These are phyloP conservation scores for Tetramorium simillimum DNA, from an alignment of 1,140 invertebrate species.

Conservation along the genomic window DNA sequence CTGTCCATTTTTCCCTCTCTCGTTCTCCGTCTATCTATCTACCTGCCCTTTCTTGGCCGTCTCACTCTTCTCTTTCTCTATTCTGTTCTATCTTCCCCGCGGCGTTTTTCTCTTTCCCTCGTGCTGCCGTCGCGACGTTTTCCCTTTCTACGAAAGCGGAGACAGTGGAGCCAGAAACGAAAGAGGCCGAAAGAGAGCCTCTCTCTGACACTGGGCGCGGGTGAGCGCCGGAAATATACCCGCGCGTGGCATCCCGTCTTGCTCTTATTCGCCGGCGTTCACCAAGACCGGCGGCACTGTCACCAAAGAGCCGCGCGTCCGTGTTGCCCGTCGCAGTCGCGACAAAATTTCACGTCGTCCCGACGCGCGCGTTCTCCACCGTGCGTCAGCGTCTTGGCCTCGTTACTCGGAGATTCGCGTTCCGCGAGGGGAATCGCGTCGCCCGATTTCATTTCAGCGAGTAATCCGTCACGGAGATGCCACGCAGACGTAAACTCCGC, in stretches of 20 bases:
- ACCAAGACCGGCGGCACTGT: slow-evolving; percentile 43
- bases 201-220: slow-evolving; percentile 47
- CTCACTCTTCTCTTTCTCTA: neutral
- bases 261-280: slow-evolving; percentile 56
- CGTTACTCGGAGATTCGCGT: neutral
- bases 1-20: slow-evolving; percentile 1
- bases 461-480: neutral
- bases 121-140: neutral
- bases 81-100: neutral
- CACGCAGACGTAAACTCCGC: neutral
- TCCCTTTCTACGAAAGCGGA: slow-evolving; percentile 26
- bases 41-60: slow-evolving; percentile 7
- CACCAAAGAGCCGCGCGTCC: neutral
- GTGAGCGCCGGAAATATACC: slow-evolving; percentile 71
- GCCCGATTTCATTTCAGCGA: neutral
- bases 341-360: slow-evolving; percentile 34
- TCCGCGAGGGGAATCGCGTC: neutral
- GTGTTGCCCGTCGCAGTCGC: slow-evolving; percentile 37
- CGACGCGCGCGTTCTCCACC: neutral
- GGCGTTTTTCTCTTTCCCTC: neutral
- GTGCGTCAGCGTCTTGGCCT: neutral
- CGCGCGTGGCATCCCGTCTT: slow-evolving; percentile 54
- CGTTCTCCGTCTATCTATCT: slow-evolving; percentile 2
- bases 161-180: slow-evolving; percentile 32
- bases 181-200: slow-evolving; percentile 37